phyloP scores from a whole-genome alignment of 2,113 vertebrate genomes.

The Bambusicola thoracicus region DNA sequence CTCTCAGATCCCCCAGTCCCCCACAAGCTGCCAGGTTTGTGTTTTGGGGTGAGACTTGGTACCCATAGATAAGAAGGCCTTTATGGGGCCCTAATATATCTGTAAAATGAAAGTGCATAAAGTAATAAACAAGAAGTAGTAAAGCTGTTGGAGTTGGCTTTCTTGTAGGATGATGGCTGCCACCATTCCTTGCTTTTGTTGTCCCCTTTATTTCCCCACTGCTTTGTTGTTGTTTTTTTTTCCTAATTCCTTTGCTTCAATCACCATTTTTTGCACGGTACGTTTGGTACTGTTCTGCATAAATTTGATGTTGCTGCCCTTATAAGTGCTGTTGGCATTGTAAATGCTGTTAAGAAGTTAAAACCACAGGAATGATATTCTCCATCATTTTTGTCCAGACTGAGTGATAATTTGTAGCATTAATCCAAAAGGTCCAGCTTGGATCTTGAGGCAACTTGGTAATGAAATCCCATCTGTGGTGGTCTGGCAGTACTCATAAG shows the following conservation, averaged over 20 bases:
- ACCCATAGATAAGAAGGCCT: not conserved
- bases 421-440: not conserved
- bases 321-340: not conserved
- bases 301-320: not conserved
- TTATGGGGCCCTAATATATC: not conserved
- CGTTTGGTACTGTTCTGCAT: rapidly evolving
- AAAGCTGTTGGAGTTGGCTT: not conserved
- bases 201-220: not conserved
- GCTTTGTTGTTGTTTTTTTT: not conserved
- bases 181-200: not conserved
- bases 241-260: not conserved
- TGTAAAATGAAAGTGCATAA: not conserved
- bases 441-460: not conserved
- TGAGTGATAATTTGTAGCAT: not conserved
- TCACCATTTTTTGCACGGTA: not conserved
- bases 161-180: not conserved
- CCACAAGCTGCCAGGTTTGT: not conserved
- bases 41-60: not conserved
- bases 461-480: not conserved
- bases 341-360: not conserved
- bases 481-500: not conserved
- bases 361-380: no score
- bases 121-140: not conserved
- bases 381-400: not conserved
- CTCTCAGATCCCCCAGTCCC: not conserved